These are phyloP conservation scores for Caenorhabditis sp. DNA, from an alignment of 2,888 invertebrate species.

Conservation along the genomic window DNA sequence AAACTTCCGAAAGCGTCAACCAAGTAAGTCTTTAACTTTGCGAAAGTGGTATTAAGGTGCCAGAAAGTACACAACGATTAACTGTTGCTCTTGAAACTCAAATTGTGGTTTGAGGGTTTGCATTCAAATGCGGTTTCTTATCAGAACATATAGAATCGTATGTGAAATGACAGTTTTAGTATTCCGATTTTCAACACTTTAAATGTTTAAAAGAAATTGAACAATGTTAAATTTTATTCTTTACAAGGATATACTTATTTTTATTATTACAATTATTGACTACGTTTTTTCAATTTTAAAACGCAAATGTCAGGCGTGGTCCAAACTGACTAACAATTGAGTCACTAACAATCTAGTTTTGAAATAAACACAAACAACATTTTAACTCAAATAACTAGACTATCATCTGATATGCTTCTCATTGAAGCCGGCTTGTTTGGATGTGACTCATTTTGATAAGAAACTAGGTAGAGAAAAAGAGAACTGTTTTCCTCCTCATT, in stretches of 20 bases:
- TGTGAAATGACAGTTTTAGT: background rate
- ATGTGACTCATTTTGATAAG: conserved; percentile 18
- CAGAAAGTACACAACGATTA: too few relatives aligned
- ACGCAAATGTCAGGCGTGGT: background rate
- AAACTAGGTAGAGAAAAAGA: background rate
- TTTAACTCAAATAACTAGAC: background rate
- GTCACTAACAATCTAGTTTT: background rate
- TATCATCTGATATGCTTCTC: background rate
- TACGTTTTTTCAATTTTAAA: too few relatives aligned
- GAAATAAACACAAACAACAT: background rate
- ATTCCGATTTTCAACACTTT: too few relatives aligned
- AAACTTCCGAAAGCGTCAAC: conserved; percentile 28
- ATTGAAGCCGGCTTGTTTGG: background rate
- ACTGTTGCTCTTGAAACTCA: too few relatives aligned
- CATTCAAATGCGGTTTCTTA: conserved; percentile 1
- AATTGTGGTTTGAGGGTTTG: background rate
- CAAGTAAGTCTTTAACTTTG: conserved; percentile 22
- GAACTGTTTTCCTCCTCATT: background rate
- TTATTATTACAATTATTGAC: too few relatives aligned
- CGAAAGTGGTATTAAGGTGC: background rate
- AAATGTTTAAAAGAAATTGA: too few relatives aligned
- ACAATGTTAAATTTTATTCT: too few relatives aligned
- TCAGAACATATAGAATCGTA: background rate
- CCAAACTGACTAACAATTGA: background rate
- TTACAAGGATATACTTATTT: too few relatives aligned